phyloP scores from a whole-genome alignment of 2,888 invertebrate genomes.

The Hipparchia sbordonii region DNA sequence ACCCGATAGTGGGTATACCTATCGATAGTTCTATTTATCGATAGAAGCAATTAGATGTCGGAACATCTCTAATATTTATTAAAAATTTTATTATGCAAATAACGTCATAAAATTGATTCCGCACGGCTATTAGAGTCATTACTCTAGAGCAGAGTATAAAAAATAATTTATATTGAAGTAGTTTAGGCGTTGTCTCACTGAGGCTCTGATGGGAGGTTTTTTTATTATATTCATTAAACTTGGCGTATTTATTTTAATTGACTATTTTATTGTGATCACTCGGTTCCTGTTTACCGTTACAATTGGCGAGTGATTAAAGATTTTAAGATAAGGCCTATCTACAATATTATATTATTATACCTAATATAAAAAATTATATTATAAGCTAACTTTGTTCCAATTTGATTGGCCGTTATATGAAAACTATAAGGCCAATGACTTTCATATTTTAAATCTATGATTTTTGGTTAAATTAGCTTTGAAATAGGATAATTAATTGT shows the following conservation, averaged over 20 bases:
- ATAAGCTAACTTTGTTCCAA: not conserved
- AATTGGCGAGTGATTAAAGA: slow-evolving; percentile 10
- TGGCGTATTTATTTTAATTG: slow-evolving; percentile 31
- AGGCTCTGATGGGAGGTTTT: slow-evolving; percentile 26
- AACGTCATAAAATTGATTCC: slow-evolving; percentile 62
- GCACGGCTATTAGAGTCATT: slow-evolving; percentile 57
- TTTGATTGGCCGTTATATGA: too few species aligned
- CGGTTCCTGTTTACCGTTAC: slow-evolving; percentile 30
- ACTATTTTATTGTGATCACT: slow-evolving; percentile 30
- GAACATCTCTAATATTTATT: slow-evolving; percentile 38
- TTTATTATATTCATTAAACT: slow-evolving; percentile 25
- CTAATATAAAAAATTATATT: not conserved
- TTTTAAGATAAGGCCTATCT: slow-evolving; percentile 11
- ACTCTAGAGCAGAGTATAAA: slow-evolving; percentile 50
- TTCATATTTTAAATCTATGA: too few species aligned
- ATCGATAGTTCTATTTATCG: slow-evolving; percentile 40
- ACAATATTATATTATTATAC: not conserved
- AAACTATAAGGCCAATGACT: too few species aligned
- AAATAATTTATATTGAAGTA: slow-evolving; percentile 46
- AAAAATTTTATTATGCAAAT: slow-evolving; percentile 55
- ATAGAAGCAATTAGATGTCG: slow-evolving; percentile 35
- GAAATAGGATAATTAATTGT: too few species aligned
- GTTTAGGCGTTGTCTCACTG: slow-evolving; percentile 29
- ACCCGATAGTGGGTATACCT: slow-evolving; percentile 19
- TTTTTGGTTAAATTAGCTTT: too few species aligned